Evolutionary conservation across 2,888 invertebrate species (phyloP), one percentile per base, ranked within the genome.

Genomic region (Brachylomia viminalis): DNA sequence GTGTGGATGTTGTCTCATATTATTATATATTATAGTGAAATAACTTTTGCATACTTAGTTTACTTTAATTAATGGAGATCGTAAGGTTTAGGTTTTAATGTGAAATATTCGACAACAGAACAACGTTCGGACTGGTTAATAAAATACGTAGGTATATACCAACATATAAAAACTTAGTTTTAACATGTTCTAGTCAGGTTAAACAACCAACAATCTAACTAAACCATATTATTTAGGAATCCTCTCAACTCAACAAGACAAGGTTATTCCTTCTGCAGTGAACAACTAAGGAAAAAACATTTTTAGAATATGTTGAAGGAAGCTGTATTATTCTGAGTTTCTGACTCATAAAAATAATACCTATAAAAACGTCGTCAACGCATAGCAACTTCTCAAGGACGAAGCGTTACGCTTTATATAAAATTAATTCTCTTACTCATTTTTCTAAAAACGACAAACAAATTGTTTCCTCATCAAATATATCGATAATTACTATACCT

Each of bases 401-500:
- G 1, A 27, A 54, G 15, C 33, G 30, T 54, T 65, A 80, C 49
- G 54, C 33, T 54, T 54, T 27, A 38, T 20, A 70, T 58, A 54
- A 67, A 47, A 70, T 67, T 0, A 69, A 66, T 80, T 69, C 15
- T 38, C 30, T 30, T 13, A 49, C 52, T 49, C 45, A 84, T 77
- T 80, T 72, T 84, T 80, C 27, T 66, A 76, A 38, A 61, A 72
- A 59, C 64, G 33, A 68, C 54, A n/a, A 20, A 65, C 45, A 79
- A 70, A 66, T 65, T 38, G 47, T 67, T 72, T 49, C 42, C 69
- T 58, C 69, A 59, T 47, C 30, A 38, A 75, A 64, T 38, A 62
- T 74, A 69, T 64, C 33, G 62, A 68, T 81, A 76, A 72, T 79
- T 69, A 77, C 65, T 71, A 30, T 73, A n/a, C n/a, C n/a, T n/a